Base-by-base conservation (phyloP, 2,797 vertebrate species). In the Aeoliscus strigatus region DNA sequence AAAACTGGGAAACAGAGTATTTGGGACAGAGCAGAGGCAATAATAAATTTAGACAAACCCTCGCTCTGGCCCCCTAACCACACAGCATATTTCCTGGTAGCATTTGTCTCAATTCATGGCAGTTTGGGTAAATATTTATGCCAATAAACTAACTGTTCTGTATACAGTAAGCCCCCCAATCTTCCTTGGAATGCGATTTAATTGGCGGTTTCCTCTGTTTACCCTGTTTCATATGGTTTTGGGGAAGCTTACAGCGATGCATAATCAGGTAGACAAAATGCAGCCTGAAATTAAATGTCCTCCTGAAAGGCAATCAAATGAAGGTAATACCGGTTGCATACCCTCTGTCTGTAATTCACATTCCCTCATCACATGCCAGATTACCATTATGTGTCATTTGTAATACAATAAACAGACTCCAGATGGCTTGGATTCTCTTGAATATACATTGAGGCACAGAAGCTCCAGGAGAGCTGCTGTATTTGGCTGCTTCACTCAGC, bases 191-290 rank as follows among this genome's bases (percentile, higher is more conserved):
- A 84, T 84, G 85, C 70, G 76, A 81, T 83, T 85, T 87, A 86
- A 89, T 86, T 87, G 87, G 81, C 84, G 70, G 86, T 86, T 89
- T 89, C 86, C 87, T 87, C 70, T 87, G 86, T 89, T 88, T 88
- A 87, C 82, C 84, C 81, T 69, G 64, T 66, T 80, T 82, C 79
- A 73, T 85, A 77, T 55, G 49, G 74, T 81, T 74, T 73, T 76
- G 79, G 77, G 71, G 66, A 64, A 71, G 73, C 66, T 80, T 66
- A 75, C 82, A 81, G 65, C 86, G 83, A 86, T 84, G 87, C 87
- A 86, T 86, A 86, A 88, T 89, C 84, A 87, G 82, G 80, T 80
- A 75, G 80, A 85, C 86, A 82, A 86, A 86, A 75, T 51, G 54
- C 55, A 64, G 74, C 75, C 83, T 85, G 75, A 86, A 88, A 89